These are phyloP conservation scores for Trachelus troglodyta DNA, from an alignment of 2,888 invertebrate species.

Conservation along the genomic window DNA sequence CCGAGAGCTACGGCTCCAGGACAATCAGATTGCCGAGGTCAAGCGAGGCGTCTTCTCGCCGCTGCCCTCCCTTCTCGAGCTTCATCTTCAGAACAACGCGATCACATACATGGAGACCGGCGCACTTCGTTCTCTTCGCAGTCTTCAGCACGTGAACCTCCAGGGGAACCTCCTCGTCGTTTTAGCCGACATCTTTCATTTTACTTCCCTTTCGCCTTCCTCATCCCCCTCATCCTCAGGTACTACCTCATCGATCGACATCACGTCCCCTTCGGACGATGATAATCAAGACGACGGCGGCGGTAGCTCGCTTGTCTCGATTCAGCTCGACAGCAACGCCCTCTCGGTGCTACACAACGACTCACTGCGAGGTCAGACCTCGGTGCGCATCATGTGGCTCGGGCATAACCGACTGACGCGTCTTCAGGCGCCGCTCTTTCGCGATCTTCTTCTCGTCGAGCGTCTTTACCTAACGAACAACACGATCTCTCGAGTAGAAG, in stretches of 20 bases:
- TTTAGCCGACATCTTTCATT: constrained; percentile 84
- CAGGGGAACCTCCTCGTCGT: constrained; percentile 83
- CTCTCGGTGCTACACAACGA: constrained; percentile 81
- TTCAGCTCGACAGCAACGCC: constrained; percentile 84
- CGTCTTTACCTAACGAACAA: constrained; percentile 86
- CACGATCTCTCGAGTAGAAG: constrained; percentile 83
- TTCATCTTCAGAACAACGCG: constrained; percentile 88
- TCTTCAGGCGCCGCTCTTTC: constrained; percentile 80
- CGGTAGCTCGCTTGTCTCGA: constrained; percentile 76
- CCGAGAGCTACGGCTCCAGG: constrained; percentile 85
- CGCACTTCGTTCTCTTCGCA: constrained; percentile 80
- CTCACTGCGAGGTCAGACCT: constrained; percentile 82
- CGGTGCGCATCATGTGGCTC: constrained; percentile 90
- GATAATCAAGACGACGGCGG: constrained; percentile 18
- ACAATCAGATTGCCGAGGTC: constrained; percentile 82
- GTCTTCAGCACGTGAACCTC: constrained; percentile 87
- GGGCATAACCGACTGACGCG: constrained; percentile 83
- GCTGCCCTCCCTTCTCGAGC: constrained; percentile 81
- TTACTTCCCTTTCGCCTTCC: constrained; percentile 65
- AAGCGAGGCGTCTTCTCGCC: constrained; percentile 85
- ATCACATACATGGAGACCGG: constrained; percentile 85
- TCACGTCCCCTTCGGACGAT: constrained; percentile 1
- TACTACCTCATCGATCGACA: background rate
- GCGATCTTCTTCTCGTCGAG: constrained; percentile 81
- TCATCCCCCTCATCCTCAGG: constrained; percentile 23